phyloP scores from a whole-genome alignment of 2,113 vertebrate species.

The Eira barbara region DNA sequence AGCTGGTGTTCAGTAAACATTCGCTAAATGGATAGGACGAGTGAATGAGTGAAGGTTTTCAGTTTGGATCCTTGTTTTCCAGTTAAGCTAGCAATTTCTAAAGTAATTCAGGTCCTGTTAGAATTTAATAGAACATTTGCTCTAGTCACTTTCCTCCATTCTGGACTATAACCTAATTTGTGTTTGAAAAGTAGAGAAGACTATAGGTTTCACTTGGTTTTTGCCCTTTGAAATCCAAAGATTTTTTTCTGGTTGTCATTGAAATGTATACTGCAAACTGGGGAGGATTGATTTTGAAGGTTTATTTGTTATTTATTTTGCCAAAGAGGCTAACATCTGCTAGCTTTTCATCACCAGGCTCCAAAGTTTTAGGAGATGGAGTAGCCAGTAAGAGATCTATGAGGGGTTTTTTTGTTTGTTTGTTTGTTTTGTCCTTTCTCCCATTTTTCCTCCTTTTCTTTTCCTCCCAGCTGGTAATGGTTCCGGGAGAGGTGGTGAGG shows the following conservation, averaged over 20 bases:
- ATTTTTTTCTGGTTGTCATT: background rate
- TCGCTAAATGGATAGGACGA: background rate
- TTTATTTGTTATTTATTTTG: background rate
- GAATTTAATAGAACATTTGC: background rate
- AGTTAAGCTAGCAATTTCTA: conserved; percentile 18
- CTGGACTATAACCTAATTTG: background rate
- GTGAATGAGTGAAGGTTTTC: background rate
- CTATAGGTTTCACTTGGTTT: background rate
- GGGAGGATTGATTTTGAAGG: background rate
- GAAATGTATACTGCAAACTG: background rate
- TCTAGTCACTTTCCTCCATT: background rate
- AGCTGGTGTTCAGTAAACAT: background rate
- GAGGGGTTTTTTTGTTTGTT: background rate
- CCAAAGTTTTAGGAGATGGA: background rate
- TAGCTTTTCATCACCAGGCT: background rate
- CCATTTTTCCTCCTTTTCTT: background rate
- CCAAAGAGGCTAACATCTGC: background rate
- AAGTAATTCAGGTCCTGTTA: background rate
- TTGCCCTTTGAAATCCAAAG: background rate
- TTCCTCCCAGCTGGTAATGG: background rate
- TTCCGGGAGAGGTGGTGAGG: background rate
- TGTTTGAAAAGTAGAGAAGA: background rate
- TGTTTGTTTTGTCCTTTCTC: background rate
- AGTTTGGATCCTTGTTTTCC: background rate
- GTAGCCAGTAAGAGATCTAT: background rate